These are phyloP conservation scores for Rhamphomyia laevipes DNA, from an alignment of 2,888 invertebrate genomes.

Conservation along the genomic window DNA sequence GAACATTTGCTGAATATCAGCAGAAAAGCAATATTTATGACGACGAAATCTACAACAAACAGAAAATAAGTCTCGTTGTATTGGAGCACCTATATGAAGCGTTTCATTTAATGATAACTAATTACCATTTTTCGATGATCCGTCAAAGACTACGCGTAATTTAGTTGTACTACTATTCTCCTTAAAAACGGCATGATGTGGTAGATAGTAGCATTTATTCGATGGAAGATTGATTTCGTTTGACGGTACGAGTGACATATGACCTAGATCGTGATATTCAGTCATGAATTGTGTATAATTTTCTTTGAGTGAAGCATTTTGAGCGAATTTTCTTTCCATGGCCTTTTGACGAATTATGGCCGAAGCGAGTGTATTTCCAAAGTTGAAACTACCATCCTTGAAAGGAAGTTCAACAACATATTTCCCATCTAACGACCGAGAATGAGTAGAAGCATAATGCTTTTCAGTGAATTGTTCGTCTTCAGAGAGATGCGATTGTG, in stretches of 20 bases:
- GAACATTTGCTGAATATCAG: slow-evolving; percentile 12
- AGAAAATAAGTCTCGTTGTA: slow-evolving; percentile 9
- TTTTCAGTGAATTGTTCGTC: too few species aligned
- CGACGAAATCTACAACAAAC: neutral
- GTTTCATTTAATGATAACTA: slow-evolving; percentile 7
- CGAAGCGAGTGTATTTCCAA: slow-evolving; percentile 6
- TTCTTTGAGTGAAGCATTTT: neutral
- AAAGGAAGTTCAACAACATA: slow-evolving; percentile 10
- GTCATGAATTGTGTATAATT: slow-evolving; percentile 12
- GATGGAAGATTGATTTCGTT: slow-evolving; percentile 3
- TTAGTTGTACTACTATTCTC: slow-evolving; percentile 12
- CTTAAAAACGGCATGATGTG: slow-evolving; percentile 15
- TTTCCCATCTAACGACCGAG: slow-evolving; percentile 6
- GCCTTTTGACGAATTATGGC: slow-evolving; percentile 6
- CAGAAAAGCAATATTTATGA: slow-evolving; percentile 8
- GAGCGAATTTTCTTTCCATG: slow-evolving; percentile 10
- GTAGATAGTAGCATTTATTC: slow-evolving; percentile 8
- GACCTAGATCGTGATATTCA: slow-evolving; percentile 11
- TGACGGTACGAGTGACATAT: slow-evolving; percentile 10
- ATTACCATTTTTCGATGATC: neutral
- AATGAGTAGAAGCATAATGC: neutral
- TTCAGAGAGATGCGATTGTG: too few species aligned
- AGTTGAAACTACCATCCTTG: slow-evolving; percentile 3
- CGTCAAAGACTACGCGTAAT: slow-evolving; percentile 12
- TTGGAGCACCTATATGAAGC: slow-evolving; percentile 5